Evolutionary conservation across 2,113 vertebrate genomes (phyloP), one percentile per base, ranked within the genome.

Genomic region (Psephotus haematonotus): DNA sequence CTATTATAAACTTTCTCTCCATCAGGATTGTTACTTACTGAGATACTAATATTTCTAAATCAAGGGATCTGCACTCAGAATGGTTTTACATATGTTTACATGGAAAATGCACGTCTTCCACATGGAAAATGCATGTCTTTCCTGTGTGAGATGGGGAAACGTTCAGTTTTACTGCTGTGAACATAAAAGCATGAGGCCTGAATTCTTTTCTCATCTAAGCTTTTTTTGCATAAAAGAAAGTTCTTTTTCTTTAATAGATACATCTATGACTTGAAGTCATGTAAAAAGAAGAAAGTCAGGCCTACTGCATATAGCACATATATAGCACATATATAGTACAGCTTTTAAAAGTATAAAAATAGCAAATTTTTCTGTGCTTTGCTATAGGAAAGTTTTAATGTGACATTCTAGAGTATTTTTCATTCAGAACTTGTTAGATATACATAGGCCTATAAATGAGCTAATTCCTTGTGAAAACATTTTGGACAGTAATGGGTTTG

Each of bases 1-100:
- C 84, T 49, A 55, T 94, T 97, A 96, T 90, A 94, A 94, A 96
- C 28, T 97, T 96, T 82, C 57, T 90, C 75, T 87, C 72, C 79
- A 69, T 91, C 88, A 72, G n/a, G 60, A 64, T 35, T 39, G 83
- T 37, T 97, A 43, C 68, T 70, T 92, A 95, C 71, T 90, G 75
- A 93, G 63, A 59, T 70, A 68, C 52, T 89, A 80, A 60, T 92
- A 86, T 96, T 97, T 94, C 67, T 81, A 83, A 70, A 81, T 82
- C 64, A 46, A 22, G 50, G 41, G 28, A 44, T 83, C 41, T 94
- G 72, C 62, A 29, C 29, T n/a, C 75, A 90, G 50, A 86, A 81
- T 84, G n/a, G n/a, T 53, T 94, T 94, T 88, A 81, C 24, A 10
- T 39, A 46, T 68, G 33, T 41, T 92, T 74, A 75, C 70, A 17